Base-by-base conservation (phyloP, 2,113 vertebrate genomes). In the Notothenia coriiceps region DNA sequence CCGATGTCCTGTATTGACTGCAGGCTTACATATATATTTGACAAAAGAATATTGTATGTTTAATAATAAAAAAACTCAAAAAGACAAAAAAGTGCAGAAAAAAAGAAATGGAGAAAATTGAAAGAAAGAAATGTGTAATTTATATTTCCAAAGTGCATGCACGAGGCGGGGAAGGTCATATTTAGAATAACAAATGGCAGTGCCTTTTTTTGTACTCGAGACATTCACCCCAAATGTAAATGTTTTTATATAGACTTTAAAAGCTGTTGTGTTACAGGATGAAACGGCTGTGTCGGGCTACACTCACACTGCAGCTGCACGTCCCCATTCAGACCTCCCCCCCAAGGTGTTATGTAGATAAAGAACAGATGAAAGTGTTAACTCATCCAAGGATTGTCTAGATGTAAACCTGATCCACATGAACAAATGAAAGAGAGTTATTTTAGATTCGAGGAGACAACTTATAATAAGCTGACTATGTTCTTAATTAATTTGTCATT, bases 141-240 rank as follows among this genome's bases (percentile, higher is more conserved):
- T 94, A 95, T 96, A 93, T 94, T 93, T 94, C 94, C 83, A 91
- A 93, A 89, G 93, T 97, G 97, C 96, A 95, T 95, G 96, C 94
- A 88, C 82, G 90, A 96, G 94, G 95, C 96, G 96, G 95, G 93
- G 94, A 96, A 84, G 93, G 95, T 96, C 93, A 20, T 95, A 95
- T 95, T 93, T 93, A 97, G 94, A 96, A 96, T 95, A 97, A 96
- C 93, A 92, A 95, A 96, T 93, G 96, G 97, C 97, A 98, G 97
- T 98, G 98, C 98, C 97, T 99, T 95, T 95, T 77, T 96, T 96
- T 96, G 91, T 97, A 96, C 91, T 92, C 93, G 11, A 94, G 92
- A 94, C 93, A 95, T 90, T 94, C 93, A 92, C 88, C 91, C 89
- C 83, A 91, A 77, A 83, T 89, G 87, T 95, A 95, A 95, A 91